These are phyloP conservation scores for Aramus guarauna DNA, from an alignment of 2,113 vertebrate genomes.

Conservation along the genomic window DNA sequence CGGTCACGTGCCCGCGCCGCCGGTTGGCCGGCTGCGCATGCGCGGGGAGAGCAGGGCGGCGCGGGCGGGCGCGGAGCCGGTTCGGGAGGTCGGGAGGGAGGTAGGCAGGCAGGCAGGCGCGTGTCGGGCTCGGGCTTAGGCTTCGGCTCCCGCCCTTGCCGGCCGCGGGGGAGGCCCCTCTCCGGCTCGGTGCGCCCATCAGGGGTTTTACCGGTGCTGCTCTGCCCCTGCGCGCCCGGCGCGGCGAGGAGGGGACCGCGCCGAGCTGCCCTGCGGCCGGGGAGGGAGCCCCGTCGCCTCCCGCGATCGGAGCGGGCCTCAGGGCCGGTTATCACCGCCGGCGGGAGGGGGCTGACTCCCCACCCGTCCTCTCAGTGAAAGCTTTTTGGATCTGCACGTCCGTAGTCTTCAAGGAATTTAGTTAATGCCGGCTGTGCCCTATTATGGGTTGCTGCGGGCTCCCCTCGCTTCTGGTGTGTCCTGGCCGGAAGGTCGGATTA, in stretches of 20 bases:
- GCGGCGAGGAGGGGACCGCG: not conserved
- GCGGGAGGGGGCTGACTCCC: too few relatives aligned
- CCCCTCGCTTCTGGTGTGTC: rapidly evolving
- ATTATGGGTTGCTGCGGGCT: too few relatives aligned
- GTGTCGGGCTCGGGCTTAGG: rapidly evolving
- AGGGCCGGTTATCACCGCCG: not conserved
- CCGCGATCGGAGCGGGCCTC: too few relatives aligned
- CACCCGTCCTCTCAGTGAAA: rapidly evolving
- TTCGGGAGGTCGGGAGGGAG: too few relatives aligned
- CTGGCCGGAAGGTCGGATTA: not conserved
- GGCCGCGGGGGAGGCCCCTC: not conserved
- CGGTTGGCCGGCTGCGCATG: not conserved
- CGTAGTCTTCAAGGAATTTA: rapidly evolving
- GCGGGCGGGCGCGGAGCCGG: rapidly evolving
- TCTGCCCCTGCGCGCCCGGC: too few relatives aligned
- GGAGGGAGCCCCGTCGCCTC: too few relatives aligned
- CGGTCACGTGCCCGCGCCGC: not conserved
- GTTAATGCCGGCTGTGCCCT: not conserved
- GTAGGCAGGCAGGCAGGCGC: too few relatives aligned
- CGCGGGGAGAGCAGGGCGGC: not conserved
- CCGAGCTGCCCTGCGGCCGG: too few relatives aligned
- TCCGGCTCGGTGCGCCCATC: not conserved
- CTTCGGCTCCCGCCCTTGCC: rapidly evolving
- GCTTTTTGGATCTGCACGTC: too few relatives aligned
- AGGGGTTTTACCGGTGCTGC: rapidly evolving